A percentile compares a stretch with the other conserved stretches of the same genome.
phyloP scores from a whole-genome alignment of 2,113 vertebrate species.

The Donacobius atricapilla region DNA sequence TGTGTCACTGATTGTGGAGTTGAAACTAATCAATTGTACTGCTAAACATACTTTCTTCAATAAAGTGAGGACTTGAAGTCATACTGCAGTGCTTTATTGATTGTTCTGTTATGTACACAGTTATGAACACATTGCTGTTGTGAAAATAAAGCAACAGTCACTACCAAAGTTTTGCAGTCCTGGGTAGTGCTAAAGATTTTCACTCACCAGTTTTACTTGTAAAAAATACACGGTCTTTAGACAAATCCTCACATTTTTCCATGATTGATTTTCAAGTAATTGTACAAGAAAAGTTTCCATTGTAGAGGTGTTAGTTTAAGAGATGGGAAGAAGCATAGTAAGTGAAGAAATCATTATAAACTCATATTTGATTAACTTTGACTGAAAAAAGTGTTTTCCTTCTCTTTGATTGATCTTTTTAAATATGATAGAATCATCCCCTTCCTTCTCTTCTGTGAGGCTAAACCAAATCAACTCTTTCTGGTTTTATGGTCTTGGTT shows the following conservation, averaged over 20 bases:
- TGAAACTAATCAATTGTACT: not conserved
- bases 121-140: not conserved
- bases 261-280: not conserved
- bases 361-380: not conserved
- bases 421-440: not conserved
- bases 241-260: not conserved
- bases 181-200: not conserved
- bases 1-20: not conserved
- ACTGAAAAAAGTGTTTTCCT: not conserved
- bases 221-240: not conserved
- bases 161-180: not conserved
- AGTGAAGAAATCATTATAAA: not conserved
- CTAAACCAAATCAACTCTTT: not conserved
- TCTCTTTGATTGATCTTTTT: not conserved
- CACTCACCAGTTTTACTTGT: not conserved
- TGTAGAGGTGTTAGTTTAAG: not conserved
- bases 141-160: not conserved
- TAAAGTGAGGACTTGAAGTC: not conserved
- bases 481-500: not conserved
- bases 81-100: not conserved
- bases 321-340: not conserved
- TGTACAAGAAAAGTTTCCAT: not conserved
- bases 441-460: not conserved
- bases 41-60: not conserved
- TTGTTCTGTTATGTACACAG: not conserved